phyloP scores from a whole-genome alignment of 2,113 vertebrate genomes.

The Porphyrio hochstetteri region DNA sequence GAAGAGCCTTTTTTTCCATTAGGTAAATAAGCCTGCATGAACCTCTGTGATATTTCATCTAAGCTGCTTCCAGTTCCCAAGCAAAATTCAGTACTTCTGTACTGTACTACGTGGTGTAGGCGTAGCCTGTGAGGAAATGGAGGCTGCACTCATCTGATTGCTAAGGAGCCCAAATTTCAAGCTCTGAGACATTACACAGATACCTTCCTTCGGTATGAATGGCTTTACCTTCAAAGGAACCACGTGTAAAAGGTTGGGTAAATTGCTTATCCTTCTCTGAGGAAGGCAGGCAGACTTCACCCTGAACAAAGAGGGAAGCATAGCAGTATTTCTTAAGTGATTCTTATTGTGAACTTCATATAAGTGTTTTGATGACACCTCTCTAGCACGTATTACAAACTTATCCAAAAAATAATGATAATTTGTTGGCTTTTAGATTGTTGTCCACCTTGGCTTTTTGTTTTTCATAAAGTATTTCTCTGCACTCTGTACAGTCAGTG shows the following conservation, averaged over 20 bases:
- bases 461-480: not conserved
- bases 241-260: not conserved
- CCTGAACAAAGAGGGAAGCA: not conserved
- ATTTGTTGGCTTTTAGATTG: accelerated
- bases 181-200: not conserved
- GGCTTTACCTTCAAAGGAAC: not conserved
- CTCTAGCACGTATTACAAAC: not conserved
- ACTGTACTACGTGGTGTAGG: not conserved
- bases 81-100: not conserved
- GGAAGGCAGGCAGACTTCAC: not conserved
- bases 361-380: not conserved
- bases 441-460: not conserved
- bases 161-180: not conserved
- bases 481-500: not conserved
- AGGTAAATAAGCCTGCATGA: not conserved
- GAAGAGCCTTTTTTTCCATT: not conserved
- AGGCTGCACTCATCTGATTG: not conserved
- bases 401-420: not conserved
- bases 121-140: not conserved
- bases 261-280: not conserved
- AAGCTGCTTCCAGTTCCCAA: not conserved
- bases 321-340: not conserved
- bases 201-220: not conserved
- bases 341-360: not conserved
- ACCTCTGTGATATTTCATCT: not conserved